Percentiles rank a stretch among this genome's conserved stretches.
Evolutionary conservation across 2,888 invertebrate species (phyloP).

Genomic region (Aethes cnicana): DNA sequence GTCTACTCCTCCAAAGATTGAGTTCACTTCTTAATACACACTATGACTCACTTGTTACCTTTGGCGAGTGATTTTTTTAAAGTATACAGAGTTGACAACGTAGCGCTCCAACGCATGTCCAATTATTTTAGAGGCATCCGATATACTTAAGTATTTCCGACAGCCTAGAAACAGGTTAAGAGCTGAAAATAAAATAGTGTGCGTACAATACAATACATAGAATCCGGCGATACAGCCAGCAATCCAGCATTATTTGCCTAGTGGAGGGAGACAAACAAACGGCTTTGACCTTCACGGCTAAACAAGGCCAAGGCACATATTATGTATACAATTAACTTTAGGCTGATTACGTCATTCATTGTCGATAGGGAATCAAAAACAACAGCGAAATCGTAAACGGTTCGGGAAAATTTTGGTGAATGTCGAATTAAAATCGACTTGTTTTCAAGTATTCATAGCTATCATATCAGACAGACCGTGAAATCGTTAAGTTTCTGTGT

Average conservation of each 20-base stretch:
- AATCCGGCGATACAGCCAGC: neutral
- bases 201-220: no score
- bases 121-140: neutral
- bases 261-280: conserved; percentile 16
- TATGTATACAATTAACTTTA: neutral
- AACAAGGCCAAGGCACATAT: conserved; percentile 25
- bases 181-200: no score
- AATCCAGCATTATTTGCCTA: conserved; percentile 6
- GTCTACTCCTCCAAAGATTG: conserved; percentile 36
- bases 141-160: neutral
- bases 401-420: no score
- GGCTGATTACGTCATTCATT: neutral
- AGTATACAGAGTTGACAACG: conserved; percentile 5
- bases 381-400: no score
- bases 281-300: conserved; percentile 23
- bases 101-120: neutral
- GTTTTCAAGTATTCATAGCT: no score
- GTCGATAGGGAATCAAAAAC: neutral
- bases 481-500: no score
- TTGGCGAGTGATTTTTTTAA: conserved; percentile 10
- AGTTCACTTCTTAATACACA: conserved; percentile 13
- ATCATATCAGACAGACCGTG: no score
- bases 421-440: no score
- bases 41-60: conserved; percentile 22
- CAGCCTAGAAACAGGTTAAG: no score